These are phyloP conservation scores for Parnassius glacialis DNA, from an alignment of 2,888 invertebrate species.

Conservation along the genomic window DNA sequence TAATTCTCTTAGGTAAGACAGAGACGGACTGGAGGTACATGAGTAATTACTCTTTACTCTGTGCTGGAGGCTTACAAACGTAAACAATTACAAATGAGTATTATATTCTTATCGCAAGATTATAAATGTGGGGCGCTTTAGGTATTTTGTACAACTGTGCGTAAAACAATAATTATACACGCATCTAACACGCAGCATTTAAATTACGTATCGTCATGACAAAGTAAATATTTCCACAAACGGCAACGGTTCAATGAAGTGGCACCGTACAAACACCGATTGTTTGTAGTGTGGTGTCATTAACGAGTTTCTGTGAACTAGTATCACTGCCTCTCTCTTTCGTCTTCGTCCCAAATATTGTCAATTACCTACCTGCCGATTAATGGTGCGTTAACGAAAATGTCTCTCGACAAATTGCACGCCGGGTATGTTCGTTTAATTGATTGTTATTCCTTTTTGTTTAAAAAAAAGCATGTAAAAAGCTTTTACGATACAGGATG, in stretches of 20 bases:
- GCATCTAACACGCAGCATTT: conserved; percentile 6
- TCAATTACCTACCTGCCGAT: conserved; percentile 44
- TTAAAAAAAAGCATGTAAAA: too few relatives aligned
- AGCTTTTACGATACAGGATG: too few relatives aligned
- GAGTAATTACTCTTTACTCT: too few relatives aligned
- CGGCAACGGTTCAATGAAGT: conserved; percentile 26
- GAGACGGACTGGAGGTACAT: too few relatives aligned
- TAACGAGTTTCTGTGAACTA: conserved; percentile 18
- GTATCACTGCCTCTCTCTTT: background rate
- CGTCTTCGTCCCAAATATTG: conserved; percentile 30
- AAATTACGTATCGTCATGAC: conserved; percentile 22
- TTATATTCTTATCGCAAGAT: too few relatives aligned
- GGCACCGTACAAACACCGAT: conserved; percentile 21
- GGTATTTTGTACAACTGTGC: background rate
- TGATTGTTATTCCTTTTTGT: too few relatives aligned
- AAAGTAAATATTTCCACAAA: conserved; percentile 26
- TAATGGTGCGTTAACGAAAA: conserved; percentile 50
- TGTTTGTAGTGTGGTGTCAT: conserved; percentile 18
- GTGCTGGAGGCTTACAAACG: too few relatives aligned
- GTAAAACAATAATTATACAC: conserved; percentile 13
- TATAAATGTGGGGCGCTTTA: background rate
- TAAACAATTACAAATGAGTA: too few relatives aligned
- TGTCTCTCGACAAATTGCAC: conserved; percentile 24
- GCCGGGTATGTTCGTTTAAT: too few relatives aligned
- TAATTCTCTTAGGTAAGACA: too few relatives aligned